phyloP scores from a whole-genome alignment of 2,113 vertebrate genomes.

The Melanerpes formicivorus region DNA sequence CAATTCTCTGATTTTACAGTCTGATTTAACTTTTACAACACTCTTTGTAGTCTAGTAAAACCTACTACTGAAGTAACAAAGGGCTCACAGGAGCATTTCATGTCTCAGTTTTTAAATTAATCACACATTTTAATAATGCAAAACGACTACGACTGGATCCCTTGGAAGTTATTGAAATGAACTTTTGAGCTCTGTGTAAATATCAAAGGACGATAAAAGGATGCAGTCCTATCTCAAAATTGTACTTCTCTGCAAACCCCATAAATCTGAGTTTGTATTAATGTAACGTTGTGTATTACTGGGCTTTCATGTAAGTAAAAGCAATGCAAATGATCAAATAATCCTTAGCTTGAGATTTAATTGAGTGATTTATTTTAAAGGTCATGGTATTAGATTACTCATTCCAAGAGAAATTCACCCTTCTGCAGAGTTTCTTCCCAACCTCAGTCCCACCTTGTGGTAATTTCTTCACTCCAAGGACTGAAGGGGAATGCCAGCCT shows the following conservation, averaged over 20 bases:
- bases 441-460: background rate
- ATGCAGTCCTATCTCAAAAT: constrained; percentile 52
- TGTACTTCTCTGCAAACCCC: constrained; percentile 38
- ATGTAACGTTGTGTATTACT: constrained; percentile 51
- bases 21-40: constrained; percentile 19
- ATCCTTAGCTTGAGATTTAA: constrained; percentile 46
- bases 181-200: constrained; percentile 69
- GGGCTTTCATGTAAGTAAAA: constrained; percentile 66
- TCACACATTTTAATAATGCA: constrained; percentile 72
- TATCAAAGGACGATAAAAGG: constrained; percentile 69
- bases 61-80: constrained; percentile 37
- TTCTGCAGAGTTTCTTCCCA: background rate
- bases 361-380: constrained; percentile 52
- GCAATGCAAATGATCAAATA: constrained; percentile 66
- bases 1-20: constrained; percentile 14
- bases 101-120: constrained; percentile 67
- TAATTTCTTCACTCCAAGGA: background rate
- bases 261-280: constrained; percentile 58
- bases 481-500: background rate
- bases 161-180: constrained; percentile 69
- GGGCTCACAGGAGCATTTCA: constrained; percentile 37
- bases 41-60: constrained; percentile 40
- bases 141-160: constrained; percentile 66
- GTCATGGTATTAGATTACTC: constrained; percentile 14
- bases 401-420: constrained; percentile 33